These are phyloP conservation scores for Polyploca ridens DNA, from an alignment of 2,888 invertebrate species.

Conservation along the genomic window DNA sequence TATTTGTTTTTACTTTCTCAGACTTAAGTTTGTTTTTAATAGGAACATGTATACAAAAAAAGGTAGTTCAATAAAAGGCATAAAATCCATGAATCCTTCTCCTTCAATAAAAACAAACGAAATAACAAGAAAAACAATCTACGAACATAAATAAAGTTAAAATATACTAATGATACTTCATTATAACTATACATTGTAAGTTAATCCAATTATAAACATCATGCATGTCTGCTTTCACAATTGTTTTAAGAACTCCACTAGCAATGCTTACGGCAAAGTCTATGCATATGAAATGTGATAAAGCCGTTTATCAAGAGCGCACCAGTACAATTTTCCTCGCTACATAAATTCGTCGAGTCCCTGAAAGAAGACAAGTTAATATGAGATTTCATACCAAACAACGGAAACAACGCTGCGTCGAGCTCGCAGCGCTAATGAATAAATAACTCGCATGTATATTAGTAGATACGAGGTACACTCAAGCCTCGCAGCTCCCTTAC, in stretches of 20 bases:
- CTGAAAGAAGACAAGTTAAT: constrained; percentile 70
- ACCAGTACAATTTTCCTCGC: constrained; percentile 61
- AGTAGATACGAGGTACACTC: constrained; percentile 34
- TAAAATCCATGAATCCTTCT: too few relatives aligned
- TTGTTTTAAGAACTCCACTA: not conserved
- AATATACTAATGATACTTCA: not conserved
- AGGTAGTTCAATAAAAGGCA: too few relatives aligned
- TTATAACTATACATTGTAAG: not conserved
- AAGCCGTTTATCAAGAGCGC: constrained; percentile 54
- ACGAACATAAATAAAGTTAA: too few relatives aligned
- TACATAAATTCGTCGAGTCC: constrained; percentile 64
- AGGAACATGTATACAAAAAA: too few relatives aligned
- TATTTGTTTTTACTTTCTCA: too few relatives aligned
- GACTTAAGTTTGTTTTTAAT: too few relatives aligned
- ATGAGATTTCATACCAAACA: constrained; percentile 65
- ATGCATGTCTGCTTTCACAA: not conserved
- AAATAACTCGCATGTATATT: constrained; percentile 44
- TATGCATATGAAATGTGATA: constrained; percentile 53
- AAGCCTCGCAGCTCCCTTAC: constrained; percentile 38
- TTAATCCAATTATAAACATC: not conserved
- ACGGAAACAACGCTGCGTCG: constrained; percentile 47
- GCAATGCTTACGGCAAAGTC: constrained; percentile 30
- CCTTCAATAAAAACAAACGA: too few relatives aligned
- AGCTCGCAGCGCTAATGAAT: constrained; percentile 56
- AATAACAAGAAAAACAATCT: too few relatives aligned